These are phyloP conservation scores for Triplophysa yarkandensis DNA, from an alignment of 2,797 vertebrate genomes.

Conservation along the genomic window DNA sequence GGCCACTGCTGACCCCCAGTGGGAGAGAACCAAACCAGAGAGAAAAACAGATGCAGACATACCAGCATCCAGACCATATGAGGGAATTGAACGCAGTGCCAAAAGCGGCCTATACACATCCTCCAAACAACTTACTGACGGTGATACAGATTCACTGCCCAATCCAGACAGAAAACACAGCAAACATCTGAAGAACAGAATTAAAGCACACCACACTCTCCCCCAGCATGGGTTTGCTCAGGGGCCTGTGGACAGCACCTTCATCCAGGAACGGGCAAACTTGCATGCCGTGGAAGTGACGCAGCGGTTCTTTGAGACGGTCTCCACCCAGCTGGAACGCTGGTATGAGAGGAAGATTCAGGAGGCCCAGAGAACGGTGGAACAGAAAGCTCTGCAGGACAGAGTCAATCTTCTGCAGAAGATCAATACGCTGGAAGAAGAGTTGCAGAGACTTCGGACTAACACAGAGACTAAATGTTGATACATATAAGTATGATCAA, in stretches of 20 bases:
- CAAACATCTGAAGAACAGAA: constrained; percentile 52
- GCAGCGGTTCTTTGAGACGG: constrained; percentile 88
- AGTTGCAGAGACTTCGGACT: constrained; percentile 81
- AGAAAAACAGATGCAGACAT: constrained; percentile 46
- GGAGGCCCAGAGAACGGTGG: constrained; percentile 80
- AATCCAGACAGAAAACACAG: constrained; percentile 61
- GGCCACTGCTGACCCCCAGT: constrained; percentile 59
- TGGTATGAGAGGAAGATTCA: constrained; percentile 89
- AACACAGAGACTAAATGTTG: constrained; percentile 68
- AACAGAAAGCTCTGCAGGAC: constrained; percentile 78
- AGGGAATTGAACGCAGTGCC: constrained; percentile 62
- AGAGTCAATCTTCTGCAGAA: constrained; percentile 79
- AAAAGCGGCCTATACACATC: constrained; percentile 63
- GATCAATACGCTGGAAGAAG: constrained; percentile 82
- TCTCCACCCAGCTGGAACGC: constrained; percentile 86
- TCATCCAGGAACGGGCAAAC: constrained; percentile 69
- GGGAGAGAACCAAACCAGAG: constrained; percentile 65
- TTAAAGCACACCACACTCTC: constrained; percentile 28
- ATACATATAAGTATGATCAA: neutral
- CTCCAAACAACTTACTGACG: constrained; percentile 65
- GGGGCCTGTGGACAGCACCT: constrained; percentile 59
- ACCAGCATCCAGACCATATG: constrained; percentile 49
- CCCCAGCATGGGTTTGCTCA: constrained; percentile 52
- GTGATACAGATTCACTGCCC: constrained; percentile 60
- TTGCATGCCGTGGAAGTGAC: constrained; percentile 85